Base-by-base conservation (phyloP, 2,797 vertebrate species). In the Sebastes reedi region DNA sequence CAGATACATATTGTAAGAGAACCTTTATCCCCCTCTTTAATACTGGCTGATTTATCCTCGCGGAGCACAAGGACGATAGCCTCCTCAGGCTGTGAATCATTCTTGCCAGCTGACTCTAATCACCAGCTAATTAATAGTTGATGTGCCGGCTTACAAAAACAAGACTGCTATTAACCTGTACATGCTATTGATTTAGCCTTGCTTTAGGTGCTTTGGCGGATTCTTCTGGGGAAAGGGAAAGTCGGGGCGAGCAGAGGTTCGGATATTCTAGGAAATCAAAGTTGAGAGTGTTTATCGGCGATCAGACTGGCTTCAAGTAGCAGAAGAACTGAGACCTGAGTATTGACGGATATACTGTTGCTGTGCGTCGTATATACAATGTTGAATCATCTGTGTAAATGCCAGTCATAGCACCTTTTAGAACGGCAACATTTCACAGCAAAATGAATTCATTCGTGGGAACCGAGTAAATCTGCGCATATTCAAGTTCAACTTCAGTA, bases 101-200 rank as follows among this genome's bases (percentile, higher is more conserved):
- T 96, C 94, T 96, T 93, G 94, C 93, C 96, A 95, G 93, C 94
- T 95, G 94, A 96, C 95, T 96, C 96, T 97, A 97, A 97, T 97
- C 96, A 96, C 94, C 93, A 89, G 91, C 95, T 97, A 97, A 98
- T 97, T 97, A 97, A 97, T 96, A 97, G 95, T 95, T 96, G 94
- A 95, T 96, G 95, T 92, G 91, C 94, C 87, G 90, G 94, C 95
- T 95, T 96, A 95, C 91, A 93, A 92, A 96, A 95, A 95, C 91
- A 95, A 79, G 88, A 89, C 81, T 91, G 92, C 94, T 94, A 96
- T 96, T 97, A 96, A 95, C 93, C 92, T 93, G 90, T 55, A 88
- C 93, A 93, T 95, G 94, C 91, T 95, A 96, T 95, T 22, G 90
- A 95, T 96, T 96, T 95, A 91, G 92, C 85, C 77, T 83, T 64